Evolutionary conservation across 2,113 vertebrate genomes (phyloP).

Genomic region (Lota lota): DNA sequence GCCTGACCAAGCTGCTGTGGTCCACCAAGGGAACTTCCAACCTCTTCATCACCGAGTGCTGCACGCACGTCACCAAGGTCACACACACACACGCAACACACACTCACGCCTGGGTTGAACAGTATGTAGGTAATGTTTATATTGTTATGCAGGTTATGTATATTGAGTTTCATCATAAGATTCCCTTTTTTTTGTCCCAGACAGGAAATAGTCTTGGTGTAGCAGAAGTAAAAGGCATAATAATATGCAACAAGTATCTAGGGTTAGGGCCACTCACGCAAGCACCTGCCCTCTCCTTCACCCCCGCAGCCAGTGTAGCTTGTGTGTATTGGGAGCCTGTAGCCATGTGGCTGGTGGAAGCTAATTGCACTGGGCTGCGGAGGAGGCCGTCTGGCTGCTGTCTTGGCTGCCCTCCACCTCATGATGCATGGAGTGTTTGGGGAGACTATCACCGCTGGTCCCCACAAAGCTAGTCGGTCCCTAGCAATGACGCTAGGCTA

Average conservation of each 20-base stretch:
- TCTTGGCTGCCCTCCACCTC: constrained; percentile 20
- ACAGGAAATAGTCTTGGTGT: too few species aligned
- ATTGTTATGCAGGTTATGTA: too few species aligned
- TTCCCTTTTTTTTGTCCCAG: too few species aligned
- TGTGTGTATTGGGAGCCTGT: too few species aligned
- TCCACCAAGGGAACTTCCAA: constrained; percentile 70
- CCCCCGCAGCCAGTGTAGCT: background rate
- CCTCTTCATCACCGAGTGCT: constrained; percentile 79
- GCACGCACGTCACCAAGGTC: constrained; percentile 82
- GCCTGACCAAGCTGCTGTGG: constrained; percentile 82
- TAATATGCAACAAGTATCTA: background rate
- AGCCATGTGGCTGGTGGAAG: background rate
- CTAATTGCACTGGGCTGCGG: background rate
- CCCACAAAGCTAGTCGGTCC: background rate
- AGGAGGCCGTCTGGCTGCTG: constrained; percentile 5
- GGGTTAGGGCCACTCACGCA: background rate
- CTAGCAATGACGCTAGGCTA: too few species aligned
- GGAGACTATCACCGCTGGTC: constrained; percentile 23
- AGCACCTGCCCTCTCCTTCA: too few species aligned
- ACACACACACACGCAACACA: background rate
- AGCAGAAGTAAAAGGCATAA: too few species aligned
- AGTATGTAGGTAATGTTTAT: too few species aligned
- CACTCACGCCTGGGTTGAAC: background rate
- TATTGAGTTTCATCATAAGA: too few species aligned
- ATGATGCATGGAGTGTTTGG: constrained; percentile 49